Conservation (phyloP, 2,113 vertebrate genomes). For the Drymodes brunneopygia region DNA sequence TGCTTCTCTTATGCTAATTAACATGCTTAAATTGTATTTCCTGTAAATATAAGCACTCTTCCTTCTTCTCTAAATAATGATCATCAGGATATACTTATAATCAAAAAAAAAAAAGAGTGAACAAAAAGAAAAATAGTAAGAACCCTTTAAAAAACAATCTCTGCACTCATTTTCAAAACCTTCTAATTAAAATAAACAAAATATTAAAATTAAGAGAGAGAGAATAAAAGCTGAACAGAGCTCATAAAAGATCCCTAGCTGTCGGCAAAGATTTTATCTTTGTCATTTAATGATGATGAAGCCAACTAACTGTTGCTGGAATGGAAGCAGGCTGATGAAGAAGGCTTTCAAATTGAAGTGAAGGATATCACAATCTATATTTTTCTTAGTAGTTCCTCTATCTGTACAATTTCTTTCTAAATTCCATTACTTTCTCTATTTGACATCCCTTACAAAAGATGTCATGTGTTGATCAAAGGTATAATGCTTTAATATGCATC, state of each 20-base stretch:
- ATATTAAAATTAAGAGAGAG: not conserved
- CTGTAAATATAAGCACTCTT: conserved; percentile 3
- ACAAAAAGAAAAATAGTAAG: not conserved
- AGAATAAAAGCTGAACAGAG: not conserved
- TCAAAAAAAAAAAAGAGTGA: not conserved
- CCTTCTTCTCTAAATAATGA: not conserved
- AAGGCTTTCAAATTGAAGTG: not conserved
- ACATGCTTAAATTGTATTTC: not conserved
- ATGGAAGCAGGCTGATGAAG: conserved; percentile 11
- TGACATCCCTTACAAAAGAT: not conserved
- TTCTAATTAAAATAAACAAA: not conserved
- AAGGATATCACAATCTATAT: not conserved
- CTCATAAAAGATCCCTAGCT: not conserved
- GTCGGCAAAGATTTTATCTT: not conserved
- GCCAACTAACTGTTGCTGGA: conserved; percentile 1
- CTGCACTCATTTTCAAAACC: not conserved
- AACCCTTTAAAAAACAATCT: not conserved
- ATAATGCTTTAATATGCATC: not conserved
- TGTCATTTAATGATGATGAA: conserved; percentile 15
- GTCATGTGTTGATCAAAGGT: not conserved
- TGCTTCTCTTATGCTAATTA: conserved; percentile 4
- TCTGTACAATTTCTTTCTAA: not conserved
- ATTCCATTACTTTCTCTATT: not conserved
- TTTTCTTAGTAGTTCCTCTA: not conserved
- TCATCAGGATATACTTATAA: not conserved